phyloP scores from a whole-genome alignment of 2,797 vertebrate genomes.

The Scleropages formosus region DNA sequence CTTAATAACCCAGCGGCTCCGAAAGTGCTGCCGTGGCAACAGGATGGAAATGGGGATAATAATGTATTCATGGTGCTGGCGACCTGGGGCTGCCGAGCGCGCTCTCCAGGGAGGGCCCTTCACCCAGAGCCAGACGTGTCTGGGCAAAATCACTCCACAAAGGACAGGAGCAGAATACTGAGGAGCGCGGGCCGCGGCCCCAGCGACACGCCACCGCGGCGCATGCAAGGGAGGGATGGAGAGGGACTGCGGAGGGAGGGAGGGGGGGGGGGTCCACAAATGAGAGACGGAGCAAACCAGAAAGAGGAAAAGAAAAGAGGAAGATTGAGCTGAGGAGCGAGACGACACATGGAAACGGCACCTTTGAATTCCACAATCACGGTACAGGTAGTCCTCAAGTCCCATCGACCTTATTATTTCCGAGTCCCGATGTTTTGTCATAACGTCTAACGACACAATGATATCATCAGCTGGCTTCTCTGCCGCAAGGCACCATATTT shows the following conservation, averaged over 20 bases:
- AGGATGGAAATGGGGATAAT: slow-evolving; percentile 99
- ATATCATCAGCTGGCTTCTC: no score
- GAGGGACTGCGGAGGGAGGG: background rate
- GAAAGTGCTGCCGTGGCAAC: slow-evolving; percentile 99
- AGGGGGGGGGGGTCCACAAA: slow-evolving; percentile 10
- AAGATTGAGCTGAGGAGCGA: background rate
- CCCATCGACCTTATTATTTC: no score
- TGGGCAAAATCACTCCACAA: slow-evolving; percentile 99
- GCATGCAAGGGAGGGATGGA: slow-evolving; percentile 28
- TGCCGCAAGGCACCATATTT: no score
- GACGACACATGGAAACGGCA: background rate
- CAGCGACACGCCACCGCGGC: slow-evolving; percentile 68
- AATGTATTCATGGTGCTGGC: slow-evolving; percentile 99
- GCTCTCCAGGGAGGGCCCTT: slow-evolving; percentile 98
- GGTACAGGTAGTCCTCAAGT: no score
- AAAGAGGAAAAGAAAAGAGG: slow-evolving; percentile 35
- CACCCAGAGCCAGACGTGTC: slow-evolving; percentile 99
- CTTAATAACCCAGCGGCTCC: slow-evolving; percentile 98
- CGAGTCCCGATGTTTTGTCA: no score
- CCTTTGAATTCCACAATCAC: no score
- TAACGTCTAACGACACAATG: no score
- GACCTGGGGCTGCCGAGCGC: slow-evolving; percentile 97
- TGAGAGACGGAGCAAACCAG: slow-evolving; percentile 36
- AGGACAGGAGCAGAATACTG: slow-evolving; percentile 98
- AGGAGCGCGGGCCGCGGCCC: slow-evolving; percentile 77